Base-by-base conservation (phyloP, 2,797 vertebrate species). In the Allobates femoralis region DNA sequence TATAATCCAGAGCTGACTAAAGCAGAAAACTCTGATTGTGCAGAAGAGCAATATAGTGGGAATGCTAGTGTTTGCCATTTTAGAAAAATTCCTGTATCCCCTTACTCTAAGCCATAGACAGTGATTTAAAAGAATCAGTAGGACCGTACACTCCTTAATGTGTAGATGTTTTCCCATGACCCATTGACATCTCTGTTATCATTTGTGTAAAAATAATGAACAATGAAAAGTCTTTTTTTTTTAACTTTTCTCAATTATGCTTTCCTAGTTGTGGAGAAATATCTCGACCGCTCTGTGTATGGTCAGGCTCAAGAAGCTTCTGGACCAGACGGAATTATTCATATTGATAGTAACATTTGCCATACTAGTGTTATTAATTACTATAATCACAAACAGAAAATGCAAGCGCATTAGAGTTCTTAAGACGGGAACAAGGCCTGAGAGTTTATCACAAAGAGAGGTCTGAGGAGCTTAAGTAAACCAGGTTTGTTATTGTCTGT, bases 401-500 rank as follows among this genome's bases (percentile, higher is more conserved):
- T 16, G 26, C 64, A 79, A 34, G 62, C 41, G 56, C 16, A 60
- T 62, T 26, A 15, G 21, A 60, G 11, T 30, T 76, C 26, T 76
- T 26, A 30, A 51, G 18, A 76, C 19, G 28, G 37, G 60, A 81
- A 51, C 62, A 26, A 58, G 67, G 16, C 12, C 51, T 73, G 11
- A 71, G 66, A 37, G 23, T 67, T 56, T 73, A 56, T 71, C 67
- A 46, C 67, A 26, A 34, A 41, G 62, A 3, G 66, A n/a, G n/a
- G n/a, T n/a, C n/a, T n/a, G n/a, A 79, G 19, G 32, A 41, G 18
- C 77, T 81, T 34, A 81, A 74, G 37, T 21, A 73, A 34, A 53
- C 23, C 41, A 26, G 62, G 55, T 81, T 81, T 86, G 41, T 74
- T 86, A 75, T 74, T 75, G 55, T 73, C 69, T 81, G 78, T 81